Evolutionary conservation across 2,888 invertebrate species (phyloP).

Genomic region (Phaedon cochleariae): DNA sequence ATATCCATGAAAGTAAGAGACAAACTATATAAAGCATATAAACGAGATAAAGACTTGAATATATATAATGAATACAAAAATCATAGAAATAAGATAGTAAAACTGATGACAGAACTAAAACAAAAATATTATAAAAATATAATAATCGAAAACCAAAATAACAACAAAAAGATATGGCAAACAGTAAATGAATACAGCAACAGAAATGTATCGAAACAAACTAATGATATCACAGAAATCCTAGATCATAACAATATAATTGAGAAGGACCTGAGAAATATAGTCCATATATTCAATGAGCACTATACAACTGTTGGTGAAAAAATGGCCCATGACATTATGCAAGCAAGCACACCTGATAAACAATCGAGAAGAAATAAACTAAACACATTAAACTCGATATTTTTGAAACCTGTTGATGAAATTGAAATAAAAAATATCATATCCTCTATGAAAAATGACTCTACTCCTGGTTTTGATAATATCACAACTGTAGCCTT

Average conservation of each 20-base stretch:
- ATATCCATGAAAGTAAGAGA: not conserved
- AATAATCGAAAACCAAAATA: not conserved
- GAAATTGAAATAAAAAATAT: too few relatives aligned
- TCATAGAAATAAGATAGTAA: conserved; percentile 1
- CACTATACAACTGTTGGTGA: not conserved
- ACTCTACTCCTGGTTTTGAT: too few relatives aligned
- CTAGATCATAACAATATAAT: too few relatives aligned
- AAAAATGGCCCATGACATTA: too few relatives aligned
- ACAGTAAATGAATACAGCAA: not conserved
- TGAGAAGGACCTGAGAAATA: not conserved
- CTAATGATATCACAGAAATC: too few relatives aligned
- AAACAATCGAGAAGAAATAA: too few relatives aligned
- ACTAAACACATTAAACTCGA: too few relatives aligned
- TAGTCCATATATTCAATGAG: not conserved
- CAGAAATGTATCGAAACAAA: not conserved
- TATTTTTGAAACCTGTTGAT: too few relatives aligned
- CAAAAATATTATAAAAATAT: not conserved
- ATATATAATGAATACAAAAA: too few relatives aligned
- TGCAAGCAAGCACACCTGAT: too few relatives aligned
- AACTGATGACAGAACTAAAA: not conserved
- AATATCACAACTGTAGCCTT: too few relatives aligned
- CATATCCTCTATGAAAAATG: too few relatives aligned
- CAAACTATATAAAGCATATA: conserved; percentile 1
- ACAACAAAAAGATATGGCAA: not conserved
- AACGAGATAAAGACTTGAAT: not conserved